Percentiles rank a stretch among this genome's conserved stretches.
phyloP scores from a whole-genome alignment of 2,888 invertebrate species.

The Drosophila buzzatii region DNA sequence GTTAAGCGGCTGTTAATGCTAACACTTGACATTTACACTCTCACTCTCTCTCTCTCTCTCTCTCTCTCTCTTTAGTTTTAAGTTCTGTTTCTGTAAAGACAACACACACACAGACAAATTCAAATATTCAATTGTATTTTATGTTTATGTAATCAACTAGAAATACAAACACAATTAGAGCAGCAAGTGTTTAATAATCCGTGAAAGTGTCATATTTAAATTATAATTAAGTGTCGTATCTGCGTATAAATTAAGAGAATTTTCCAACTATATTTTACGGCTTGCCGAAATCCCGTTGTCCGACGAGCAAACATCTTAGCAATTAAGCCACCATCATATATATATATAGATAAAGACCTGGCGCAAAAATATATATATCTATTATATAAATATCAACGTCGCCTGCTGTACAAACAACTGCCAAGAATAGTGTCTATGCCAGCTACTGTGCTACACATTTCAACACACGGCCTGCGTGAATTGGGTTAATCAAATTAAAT shows the following conservation, averaged over 20 bases:
- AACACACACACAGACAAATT: conserved; percentile 24
- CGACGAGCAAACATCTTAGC: background rate
- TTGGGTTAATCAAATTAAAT: conserved; percentile 83
- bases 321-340: conserved; percentile 7
- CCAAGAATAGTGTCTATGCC: conserved; percentile 12
- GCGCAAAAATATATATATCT: background rate
- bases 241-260: conserved; percentile 20
- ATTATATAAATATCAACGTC: background rate
- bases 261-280: conserved; percentile 11
- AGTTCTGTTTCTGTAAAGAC: conserved; percentile 34
- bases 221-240: conserved; percentile 30
- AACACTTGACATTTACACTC: background rate
- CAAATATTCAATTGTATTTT: conserved; percentile 35
- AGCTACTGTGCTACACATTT: conserved; percentile 34
- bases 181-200: conserved; percentile 68
- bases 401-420: background rate
- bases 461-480: conserved; percentile 56
- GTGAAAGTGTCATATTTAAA: conserved; percentile 28
- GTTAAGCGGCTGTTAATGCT: conserved; percentile 28
- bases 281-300: conserved; percentile 15
- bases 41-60: background rate
- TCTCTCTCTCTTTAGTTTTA: conserved; percentile 25
- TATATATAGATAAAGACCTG: background rate
- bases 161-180: conserved; percentile 72
- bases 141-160: conserved; percentile 34